Percentiles rank a stretch among this genome's conserved stretches.
Conservation (phyloP, 2,888 invertebrate genomes). For the Boloria selene region DNA sequence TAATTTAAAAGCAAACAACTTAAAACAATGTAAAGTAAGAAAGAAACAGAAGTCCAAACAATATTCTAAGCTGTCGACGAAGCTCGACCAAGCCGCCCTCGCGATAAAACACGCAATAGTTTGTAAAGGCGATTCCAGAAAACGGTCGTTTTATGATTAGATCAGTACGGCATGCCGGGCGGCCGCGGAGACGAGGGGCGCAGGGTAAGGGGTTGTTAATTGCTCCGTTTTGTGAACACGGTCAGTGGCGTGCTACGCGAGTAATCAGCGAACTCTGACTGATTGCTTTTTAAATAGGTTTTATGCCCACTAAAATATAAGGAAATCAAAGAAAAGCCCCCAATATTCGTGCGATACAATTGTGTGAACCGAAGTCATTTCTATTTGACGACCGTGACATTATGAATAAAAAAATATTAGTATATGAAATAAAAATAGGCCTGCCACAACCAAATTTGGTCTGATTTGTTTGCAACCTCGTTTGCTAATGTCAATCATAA, state of each 20-base stretch:
- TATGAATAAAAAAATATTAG: conserved; percentile 50
- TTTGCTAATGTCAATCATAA: conserved; percentile 31
- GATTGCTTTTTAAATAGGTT: conserved; percentile 83
- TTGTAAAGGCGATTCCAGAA: conserved; percentile 81
- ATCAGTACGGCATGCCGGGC: conserved; percentile 64
- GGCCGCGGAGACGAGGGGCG: conserved; percentile 49
- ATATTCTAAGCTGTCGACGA: conserved; percentile 38
- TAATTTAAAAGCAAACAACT: background rate
- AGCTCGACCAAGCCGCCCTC: conserved; percentile 38
- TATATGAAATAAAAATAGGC: conserved; percentile 26
- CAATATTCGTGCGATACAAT: conserved; percentile 54
- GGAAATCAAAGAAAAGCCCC: conserved; percentile 69
- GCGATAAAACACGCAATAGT: conserved; percentile 72
- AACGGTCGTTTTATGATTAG: conserved; percentile 82
- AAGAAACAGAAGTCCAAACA: conserved; percentile 31
- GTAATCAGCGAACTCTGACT: conserved; percentile 80
- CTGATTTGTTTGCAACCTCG: conserved; percentile 28
- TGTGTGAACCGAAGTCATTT: conserved; percentile 29
- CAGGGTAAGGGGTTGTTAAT: conserved; percentile 73
- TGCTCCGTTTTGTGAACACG: conserved; percentile 83
- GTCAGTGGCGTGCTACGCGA: conserved; percentile 75
- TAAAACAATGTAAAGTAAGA: background rate
- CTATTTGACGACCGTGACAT: conserved; percentile 43
- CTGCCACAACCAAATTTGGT: conserved; percentile 15
- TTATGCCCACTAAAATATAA: conserved; percentile 79